phyloP scores from a whole-genome alignment of 2,888 invertebrate species.

The Taenaris catops region DNA sequence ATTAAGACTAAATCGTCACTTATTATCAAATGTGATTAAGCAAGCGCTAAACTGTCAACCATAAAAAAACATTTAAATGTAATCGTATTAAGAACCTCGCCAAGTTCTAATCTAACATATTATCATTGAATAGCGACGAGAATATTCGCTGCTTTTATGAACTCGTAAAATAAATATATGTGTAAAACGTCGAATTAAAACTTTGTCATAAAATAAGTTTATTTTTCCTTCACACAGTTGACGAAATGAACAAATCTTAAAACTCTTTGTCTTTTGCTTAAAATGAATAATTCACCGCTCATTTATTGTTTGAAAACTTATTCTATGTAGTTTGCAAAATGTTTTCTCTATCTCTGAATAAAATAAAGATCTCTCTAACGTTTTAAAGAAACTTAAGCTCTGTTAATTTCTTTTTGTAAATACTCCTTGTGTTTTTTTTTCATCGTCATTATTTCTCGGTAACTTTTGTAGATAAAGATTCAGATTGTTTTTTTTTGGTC shows the following conservation, averaged over 20 bases:
- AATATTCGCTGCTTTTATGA: no score
- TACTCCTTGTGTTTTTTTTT: slow-evolving; percentile 9
- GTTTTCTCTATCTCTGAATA: slow-evolving; percentile 13
- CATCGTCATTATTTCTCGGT: slow-evolving; percentile 6
- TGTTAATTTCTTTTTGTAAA: slow-evolving; percentile 11
- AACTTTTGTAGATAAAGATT: neutral
- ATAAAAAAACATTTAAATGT: no score
- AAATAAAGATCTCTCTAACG: slow-evolving; percentile 11
- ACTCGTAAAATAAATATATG: no score
- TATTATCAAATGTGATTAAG: no score
- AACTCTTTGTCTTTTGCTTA: slow-evolving; percentile 19
- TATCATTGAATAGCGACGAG: no score
- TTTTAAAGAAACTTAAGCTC: slow-evolving; percentile 10
- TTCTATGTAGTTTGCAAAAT: slow-evolving; percentile 16
- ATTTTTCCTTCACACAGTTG: neutral
- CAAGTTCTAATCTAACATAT: no score
- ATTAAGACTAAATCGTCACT: no score
- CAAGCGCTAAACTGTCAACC: no score
- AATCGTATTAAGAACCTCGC: no score
- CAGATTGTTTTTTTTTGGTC: no score
- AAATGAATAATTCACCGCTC: slow-evolving; percentile 25
- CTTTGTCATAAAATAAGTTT: neutral
- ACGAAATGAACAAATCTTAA: slow-evolving; percentile 8
- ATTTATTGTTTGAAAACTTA: slow-evolving; percentile 24
- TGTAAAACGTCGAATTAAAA: no score